phyloP scores from a whole-genome alignment of 2,888 invertebrate species.

The Chloroclysta siterata region DNA sequence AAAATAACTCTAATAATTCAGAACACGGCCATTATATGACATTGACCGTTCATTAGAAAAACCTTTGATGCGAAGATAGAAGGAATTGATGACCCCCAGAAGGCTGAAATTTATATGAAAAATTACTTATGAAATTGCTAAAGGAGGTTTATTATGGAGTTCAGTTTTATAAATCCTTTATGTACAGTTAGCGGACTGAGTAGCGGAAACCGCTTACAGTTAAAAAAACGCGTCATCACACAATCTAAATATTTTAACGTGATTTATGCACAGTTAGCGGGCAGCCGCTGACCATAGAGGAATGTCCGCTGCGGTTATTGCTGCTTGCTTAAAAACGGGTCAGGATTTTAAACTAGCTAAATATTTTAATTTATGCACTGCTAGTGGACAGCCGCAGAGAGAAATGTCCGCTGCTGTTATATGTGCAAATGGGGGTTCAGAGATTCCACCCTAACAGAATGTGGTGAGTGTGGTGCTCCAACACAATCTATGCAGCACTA shows the following conservation, averaged over 20 bases:
- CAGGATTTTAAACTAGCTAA: too few species aligned
- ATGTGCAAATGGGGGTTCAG: too few species aligned
- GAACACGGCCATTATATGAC: not conserved
- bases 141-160: conserved; percentile 6
- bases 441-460: too few species aligned
- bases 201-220: not conserved
- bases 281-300: too few species aligned
- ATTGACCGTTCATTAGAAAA: not conserved
- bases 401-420: too few species aligned
- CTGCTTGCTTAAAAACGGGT: too few species aligned
- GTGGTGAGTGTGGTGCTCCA: too few species aligned
- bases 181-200: not conserved
- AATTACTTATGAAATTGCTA: conserved; percentile 23
- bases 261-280: not conserved
- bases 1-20: not conserved
- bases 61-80: conserved; percentile 61
- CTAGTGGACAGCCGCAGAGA: too few species aligned
- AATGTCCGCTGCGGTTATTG: too few species aligned
- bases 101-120: conserved; percentile 27
- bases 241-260: not conserved
- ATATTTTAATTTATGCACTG: too few species aligned
- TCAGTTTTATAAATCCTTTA: not conserved
- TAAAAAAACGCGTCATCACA: not conserved
- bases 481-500: too few species aligned
- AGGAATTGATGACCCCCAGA: conserved; percentile 53